These are phyloP conservation scores for Caradrina clavipalpis DNA, from an alignment of 2,888 invertebrate genomes.

Conservation along the genomic window DNA sequence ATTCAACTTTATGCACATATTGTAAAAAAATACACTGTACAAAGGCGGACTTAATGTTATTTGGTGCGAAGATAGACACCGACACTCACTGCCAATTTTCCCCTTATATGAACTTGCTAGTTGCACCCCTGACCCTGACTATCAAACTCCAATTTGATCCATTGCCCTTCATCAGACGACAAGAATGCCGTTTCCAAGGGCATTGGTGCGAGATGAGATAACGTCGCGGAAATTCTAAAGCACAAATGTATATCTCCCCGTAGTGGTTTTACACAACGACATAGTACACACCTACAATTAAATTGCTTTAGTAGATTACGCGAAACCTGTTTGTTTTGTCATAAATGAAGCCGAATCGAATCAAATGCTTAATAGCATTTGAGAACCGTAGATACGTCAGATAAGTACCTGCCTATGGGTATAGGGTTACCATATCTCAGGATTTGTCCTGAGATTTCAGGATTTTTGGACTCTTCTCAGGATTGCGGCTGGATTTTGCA, in stretches of 20 bases:
- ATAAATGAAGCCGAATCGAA: constrained; percentile 7
- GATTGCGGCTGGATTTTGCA: no score
- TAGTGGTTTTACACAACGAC: constrained; percentile 21
- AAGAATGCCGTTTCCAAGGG: constrained; percentile 20
- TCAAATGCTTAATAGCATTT: neutral
- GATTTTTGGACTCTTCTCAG: no score
- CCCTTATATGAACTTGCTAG: neutral
- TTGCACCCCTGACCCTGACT: constrained; percentile 2
- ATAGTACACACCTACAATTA: constrained; percentile 24
- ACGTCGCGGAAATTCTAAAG: constrained; percentile 39
- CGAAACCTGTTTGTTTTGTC: constrained; percentile 32
- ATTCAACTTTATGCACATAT: no score
- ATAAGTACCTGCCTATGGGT: neutral
- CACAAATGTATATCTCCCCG: constrained; percentile 39
- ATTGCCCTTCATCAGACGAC: constrained; percentile 15
- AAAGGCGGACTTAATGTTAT: no score
- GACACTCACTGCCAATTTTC: neutral
- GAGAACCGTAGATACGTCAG: neutral
- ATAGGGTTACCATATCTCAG: no score
- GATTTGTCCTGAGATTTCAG: no score
- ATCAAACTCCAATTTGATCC: constrained; percentile 20
- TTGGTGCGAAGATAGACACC: neutral
- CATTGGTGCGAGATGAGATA: constrained; percentile 54
- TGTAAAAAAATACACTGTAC: no score
- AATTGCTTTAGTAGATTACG: constrained; percentile 28